Evolutionary conservation across 2,888 invertebrate genomes (phyloP).

Genomic region (Antheraea yamamai): DNA sequence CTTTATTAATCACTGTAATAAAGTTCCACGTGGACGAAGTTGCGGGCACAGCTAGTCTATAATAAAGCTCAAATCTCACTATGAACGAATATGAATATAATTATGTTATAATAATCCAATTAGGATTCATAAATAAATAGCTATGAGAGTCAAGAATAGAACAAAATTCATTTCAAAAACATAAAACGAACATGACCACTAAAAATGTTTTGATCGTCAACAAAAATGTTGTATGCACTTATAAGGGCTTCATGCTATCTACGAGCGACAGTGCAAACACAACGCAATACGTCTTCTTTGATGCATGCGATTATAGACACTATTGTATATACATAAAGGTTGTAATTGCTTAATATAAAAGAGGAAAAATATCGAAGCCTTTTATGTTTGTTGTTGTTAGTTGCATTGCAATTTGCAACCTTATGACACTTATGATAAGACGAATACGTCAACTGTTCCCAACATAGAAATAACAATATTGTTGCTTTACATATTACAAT

Average conservation of each 20-base stretch:
- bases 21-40: no score
- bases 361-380: constrained; percentile 16
- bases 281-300: background rate
- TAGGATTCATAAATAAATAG: background rate
- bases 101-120: no score
- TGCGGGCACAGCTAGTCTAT: no score
- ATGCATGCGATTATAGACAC: background rate
- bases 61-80: no score
- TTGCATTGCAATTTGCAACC: constrained; percentile 15
- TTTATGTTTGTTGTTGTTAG: background rate
- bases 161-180: constrained; percentile 13
- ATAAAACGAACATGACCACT: constrained; percentile 58
- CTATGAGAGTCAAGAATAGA: background rate
- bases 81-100: no score
- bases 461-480: background rate
- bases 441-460: background rate
- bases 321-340: background rate
- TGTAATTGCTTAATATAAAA: background rate
- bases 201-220: constrained; percentile 53
- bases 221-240: constrained; percentile 77
- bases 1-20: no score
- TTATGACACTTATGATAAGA: constrained; percentile 12
- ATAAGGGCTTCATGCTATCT: constrained; percentile 65
- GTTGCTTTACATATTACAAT: background rate
- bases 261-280: constrained; percentile 23